Percentiles rank a stretch among this genome's conserved stretches.
These are phyloP conservation scores for Rhinichthys osculus DNA, from an alignment of 2,797 vertebrate species.

Conservation along the genomic window DNA sequence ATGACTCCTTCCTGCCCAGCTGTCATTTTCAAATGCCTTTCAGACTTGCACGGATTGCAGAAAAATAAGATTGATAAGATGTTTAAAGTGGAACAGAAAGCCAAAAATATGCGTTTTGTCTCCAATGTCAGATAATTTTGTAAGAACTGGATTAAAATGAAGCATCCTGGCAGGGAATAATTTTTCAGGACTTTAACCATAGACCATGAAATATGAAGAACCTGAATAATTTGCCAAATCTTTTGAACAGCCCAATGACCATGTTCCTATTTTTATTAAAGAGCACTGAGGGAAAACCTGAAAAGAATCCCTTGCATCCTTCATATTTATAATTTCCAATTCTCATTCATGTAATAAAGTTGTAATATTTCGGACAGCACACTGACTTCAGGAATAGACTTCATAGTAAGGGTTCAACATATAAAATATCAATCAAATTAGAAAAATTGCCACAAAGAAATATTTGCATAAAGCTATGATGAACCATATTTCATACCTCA, in stretches of 20 bases:
- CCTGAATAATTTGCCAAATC: constrained; percentile 20
- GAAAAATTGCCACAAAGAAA: neutral
- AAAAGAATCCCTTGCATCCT: neutral
- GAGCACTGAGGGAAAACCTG: neutral
- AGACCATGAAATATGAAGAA: neutral
- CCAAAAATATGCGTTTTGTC: constrained; percentile 31
- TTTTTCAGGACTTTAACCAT: constrained; percentile 7
- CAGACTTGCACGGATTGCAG: constrained; percentile 32
- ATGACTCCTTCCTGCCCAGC: constrained; percentile 39
- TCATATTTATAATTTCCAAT: constrained; percentile 6
- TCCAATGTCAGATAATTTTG: constrained; percentile 19
- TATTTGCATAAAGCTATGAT: neutral
- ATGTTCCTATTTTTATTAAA: constrained; percentile 5
- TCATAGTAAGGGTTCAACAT: neutral
- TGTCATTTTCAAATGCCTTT: constrained; percentile 50
- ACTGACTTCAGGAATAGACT: neutral
- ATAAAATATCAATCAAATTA: neutral
- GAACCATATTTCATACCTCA: constrained; percentile 39
- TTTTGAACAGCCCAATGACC: constrained; percentile 18
- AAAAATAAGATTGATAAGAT: constrained; percentile 40
- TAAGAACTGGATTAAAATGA: constrained; percentile 40
- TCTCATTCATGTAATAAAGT: neutral
- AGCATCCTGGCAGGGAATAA: neutral
- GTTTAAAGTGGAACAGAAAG: constrained; percentile 31
- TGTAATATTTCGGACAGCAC: neutral